Conservation (phyloP, 2,113 vertebrate species). For the Anoura caudifer region DNA sequence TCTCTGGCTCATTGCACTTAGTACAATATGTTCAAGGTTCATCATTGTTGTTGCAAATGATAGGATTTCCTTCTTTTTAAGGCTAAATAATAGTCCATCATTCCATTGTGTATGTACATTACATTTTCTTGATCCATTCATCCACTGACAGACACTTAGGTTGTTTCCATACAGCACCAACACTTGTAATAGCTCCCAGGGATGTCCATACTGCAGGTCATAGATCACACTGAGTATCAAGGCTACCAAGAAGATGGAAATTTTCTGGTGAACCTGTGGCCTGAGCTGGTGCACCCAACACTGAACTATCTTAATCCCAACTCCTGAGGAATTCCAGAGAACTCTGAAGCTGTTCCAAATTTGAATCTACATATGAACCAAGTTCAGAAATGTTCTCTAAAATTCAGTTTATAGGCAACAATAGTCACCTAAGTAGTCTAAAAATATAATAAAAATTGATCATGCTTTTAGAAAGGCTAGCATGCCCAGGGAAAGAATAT, state of each 20-base stretch:
- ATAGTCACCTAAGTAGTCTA: not conserved
- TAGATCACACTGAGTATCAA: not conserved
- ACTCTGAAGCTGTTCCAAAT: not conserved
- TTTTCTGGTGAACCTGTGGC: not conserved
- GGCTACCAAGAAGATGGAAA: not conserved
- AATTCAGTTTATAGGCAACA: not conserved
- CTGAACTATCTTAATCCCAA: not conserved
- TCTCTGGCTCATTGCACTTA: not conserved
- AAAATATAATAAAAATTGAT: not conserved
- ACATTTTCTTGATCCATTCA: not conserved
- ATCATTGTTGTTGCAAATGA: not conserved
- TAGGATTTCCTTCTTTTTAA: not conserved
- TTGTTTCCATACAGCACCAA: not conserved
- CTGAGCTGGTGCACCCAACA: not conserved
- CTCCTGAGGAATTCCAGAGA: not conserved
- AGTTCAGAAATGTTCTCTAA: not conserved
- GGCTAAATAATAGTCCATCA: not conserved
- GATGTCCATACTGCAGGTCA: not conserved
- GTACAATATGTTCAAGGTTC: not conserved
- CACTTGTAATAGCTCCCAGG: not conserved
- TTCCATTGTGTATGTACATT: not conserved
- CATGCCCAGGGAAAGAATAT: not conserved
- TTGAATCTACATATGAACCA: not conserved
- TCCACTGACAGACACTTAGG: not conserved
- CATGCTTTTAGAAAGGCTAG: not conserved